These are phyloP conservation scores for Catalaphyllia jardinei DNA, from an alignment of 64 coral and sea anemone genomes.

Conservation along the genomic window DNA sequence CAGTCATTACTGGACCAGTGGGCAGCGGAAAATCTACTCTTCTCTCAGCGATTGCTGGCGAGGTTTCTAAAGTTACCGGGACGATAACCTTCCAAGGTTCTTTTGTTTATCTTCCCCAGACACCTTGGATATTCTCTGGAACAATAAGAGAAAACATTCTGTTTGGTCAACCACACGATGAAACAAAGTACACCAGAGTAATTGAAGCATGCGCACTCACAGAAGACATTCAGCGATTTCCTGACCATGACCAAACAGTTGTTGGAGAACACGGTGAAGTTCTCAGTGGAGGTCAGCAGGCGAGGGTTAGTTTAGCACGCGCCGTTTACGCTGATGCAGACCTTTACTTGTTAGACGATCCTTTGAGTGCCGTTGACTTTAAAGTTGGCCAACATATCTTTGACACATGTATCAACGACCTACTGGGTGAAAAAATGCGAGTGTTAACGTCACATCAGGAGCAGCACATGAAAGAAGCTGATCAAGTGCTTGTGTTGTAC, in stretches of 20 bases:
- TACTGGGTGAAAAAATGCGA: no score
- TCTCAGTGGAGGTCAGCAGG: not conserved
- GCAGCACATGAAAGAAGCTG: slow-evolving; percentile 7
- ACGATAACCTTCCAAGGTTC: not conserved
- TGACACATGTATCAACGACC: no score
- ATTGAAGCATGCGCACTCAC: no score
- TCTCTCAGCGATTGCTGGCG: not conserved
- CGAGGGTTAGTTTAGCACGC: no score
- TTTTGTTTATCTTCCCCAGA: not conserved
- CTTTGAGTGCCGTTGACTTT: no score
- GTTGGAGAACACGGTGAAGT: slow-evolving; percentile 15
- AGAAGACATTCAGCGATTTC: slow-evolving; percentile 1
- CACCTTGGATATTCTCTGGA: not conserved
- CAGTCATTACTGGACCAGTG: no score
- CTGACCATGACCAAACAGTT: not conserved
- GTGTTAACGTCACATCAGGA: not conserved
- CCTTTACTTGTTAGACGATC: no score
- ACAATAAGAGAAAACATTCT: no score
- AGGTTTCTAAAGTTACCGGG: not conserved
- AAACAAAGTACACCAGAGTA: no score
- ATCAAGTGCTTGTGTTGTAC: slow-evolving; percentile 9
- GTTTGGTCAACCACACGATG: no score
- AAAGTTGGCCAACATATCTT: no score
- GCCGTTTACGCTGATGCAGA: no score
- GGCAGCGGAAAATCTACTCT: not conserved